Evolutionary conservation across 2,113 vertebrate genomes (phyloP).

Genomic region (Excalfactoria chinensis): DNA sequence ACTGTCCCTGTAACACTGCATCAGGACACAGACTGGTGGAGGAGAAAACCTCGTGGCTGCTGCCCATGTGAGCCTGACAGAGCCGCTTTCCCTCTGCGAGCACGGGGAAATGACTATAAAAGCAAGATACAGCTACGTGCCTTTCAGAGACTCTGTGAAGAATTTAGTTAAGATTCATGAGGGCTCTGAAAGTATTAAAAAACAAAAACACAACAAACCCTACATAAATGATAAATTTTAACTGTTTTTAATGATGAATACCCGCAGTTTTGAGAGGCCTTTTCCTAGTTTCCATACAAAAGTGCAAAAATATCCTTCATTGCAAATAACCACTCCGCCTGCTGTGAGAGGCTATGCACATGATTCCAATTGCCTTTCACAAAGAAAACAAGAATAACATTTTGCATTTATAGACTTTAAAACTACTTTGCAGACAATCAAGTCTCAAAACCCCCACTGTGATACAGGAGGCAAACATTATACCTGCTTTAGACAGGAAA

Average conservation of each 20-base stretch:
- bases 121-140: neutral
- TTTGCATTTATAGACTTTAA: conserved; percentile 63
- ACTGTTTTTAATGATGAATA: conserved; percentile 5
- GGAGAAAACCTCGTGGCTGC: neutral
- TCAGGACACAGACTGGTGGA: neutral
- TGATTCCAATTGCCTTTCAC: conserved; percentile 45
- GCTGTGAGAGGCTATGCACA: conserved; percentile 36
- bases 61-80: neutral
- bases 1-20: neutral
- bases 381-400: conserved; percentile 37
- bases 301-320: conserved; percentile 38
- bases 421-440: conserved; percentile 64
- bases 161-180: conserved; percentile 23
- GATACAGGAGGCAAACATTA: conserved; percentile 43
- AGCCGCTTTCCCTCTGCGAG: neutral
- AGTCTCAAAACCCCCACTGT: conserved; percentile 32
- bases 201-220: neutral
- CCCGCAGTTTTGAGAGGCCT: conserved; percentile 11
- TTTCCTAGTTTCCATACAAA: conserved; percentile 15
- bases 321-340: conserved; percentile 39
- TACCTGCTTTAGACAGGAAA: conserved; percentile 24
- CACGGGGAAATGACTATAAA: neutral
- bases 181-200: conserved; percentile 23
- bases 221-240: conserved; percentile 29
- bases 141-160: neutral